Evolutionary conservation across 2,797 vertebrate species (phyloP), one percentile per base, ranked within the genome.

Genomic region (Anguilla marmorata): DNA sequence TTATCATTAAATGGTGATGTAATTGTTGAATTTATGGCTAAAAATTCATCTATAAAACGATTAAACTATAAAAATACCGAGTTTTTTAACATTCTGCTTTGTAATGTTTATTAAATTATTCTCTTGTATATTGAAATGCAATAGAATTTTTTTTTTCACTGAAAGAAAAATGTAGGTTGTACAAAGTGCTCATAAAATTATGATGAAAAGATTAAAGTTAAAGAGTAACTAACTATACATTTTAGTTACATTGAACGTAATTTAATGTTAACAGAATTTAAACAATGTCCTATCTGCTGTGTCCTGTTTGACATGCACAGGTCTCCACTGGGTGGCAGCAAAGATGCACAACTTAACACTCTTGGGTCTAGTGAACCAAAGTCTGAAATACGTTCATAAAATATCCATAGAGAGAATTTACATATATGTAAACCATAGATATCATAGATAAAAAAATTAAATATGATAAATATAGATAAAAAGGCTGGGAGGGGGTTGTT

Each of bases 321-420:
- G 33, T 41, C 9, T 41, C 85, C 85, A 85, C 85, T 66, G 24
- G 85, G 85, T 24, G 85, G 85, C 85, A 66, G 85, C 56, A 85
- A 45, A 85, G 56, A 33, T 37, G 30, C 85, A 41, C 19, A 58
- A 63, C 30, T 66, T 80, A 80, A 30, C 76, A 50, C 45, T 80
- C 30, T 9, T 19, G 33, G 74, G 33, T 76, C 14, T 41, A 5
- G 30, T 41, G 30, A 76, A 14, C 30, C 30, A 19, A 24, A 37
- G 16, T 76, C 2, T 12, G 3, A 41, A 30, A 14, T 16, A 45
- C 19, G 37, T 45, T 19, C 0, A 12, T 12, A 74, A 74, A 74
- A 79, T 79, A 33, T 8, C 7, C 27, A 16, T 41, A 19, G 3
- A 45, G 76, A 9, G 76, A 80, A n/a, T 45, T 24, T 80, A 21